Conservation (phyloP, 2,113 vertebrate species). For the Paradoxurus hermaphroditus region DNA sequence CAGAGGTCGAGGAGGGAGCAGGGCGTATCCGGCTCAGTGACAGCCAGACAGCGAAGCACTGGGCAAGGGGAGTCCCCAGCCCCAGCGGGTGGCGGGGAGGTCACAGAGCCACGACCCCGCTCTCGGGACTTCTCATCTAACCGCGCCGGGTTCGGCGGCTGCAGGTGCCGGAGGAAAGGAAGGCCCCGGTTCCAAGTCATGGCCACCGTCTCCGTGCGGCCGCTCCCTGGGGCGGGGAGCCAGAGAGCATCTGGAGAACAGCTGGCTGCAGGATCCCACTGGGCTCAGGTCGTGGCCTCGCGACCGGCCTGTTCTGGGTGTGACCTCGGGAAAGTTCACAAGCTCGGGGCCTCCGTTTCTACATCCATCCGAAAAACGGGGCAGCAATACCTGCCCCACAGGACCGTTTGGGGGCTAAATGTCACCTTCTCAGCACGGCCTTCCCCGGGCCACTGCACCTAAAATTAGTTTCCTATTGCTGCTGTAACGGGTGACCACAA, state of each 20-base stretch:
- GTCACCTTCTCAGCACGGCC: background rate
- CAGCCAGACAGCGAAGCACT: background rate
- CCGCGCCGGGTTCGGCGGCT: background rate
- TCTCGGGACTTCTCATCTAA: background rate
- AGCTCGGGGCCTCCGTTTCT: background rate
- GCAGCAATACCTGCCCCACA: accelerated
- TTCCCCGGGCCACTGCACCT: background rate
- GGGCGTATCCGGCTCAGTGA: background rate
- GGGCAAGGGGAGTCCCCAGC: accelerated
- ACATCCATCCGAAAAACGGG: background rate
- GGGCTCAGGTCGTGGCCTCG: background rate
- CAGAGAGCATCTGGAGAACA: background rate
- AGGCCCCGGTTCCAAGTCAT: accelerated
- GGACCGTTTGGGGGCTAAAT: background rate
- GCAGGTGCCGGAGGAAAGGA: background rate
- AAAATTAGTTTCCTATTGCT: background rate
- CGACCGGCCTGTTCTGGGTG: background rate
- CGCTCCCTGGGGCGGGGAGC: background rate
- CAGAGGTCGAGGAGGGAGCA: background rate
- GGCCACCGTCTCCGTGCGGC: background rate
- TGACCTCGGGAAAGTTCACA: background rate
- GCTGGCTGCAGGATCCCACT: background rate
- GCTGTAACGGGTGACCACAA: background rate
- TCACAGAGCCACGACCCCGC: background rate
- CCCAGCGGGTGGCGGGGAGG: background rate